Base-by-base conservation (phyloP, 2,888 invertebrate genomes). In the Pseudococcus jackbeardsleyi region DNA sequence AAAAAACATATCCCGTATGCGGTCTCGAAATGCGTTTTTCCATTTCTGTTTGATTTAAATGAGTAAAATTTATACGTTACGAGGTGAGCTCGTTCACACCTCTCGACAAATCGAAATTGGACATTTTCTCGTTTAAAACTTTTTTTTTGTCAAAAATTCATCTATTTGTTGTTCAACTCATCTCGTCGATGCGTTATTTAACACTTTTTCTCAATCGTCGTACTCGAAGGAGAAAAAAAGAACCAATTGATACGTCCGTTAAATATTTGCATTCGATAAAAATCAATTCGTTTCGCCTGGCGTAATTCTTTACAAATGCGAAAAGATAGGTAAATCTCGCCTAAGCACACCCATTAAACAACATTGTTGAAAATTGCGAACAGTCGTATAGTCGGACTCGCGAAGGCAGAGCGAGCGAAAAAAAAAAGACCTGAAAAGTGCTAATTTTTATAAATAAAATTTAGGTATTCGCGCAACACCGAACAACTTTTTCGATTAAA, bases 401-500 rank as follows among this genome's bases (percentile, higher is more conserved):
- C 26, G 26, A 33, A 33, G 26, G 59, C 1, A 59, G 19, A 17
- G 17, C 5, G 26, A 68, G 72, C 3, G 12, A 33, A 72, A 33
- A 33, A 33, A 72, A 33, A 39, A 15, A 26, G 39, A 33, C 6
- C 1, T 26, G 17, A 72, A 39, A 33, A 26, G 72, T 39, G 72
- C 72, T 72, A 72, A 72, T 72, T 72, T 72, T 39, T 72, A 26
- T 72, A 72, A 33, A 72, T 72, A 26, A 72, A 72, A 72, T 72
- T 72, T 72, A 26, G 39, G 39, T 26, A 72, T 72, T 72, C 33
- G 72, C 72, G 72, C 33, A 72, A 33, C 72, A 72, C 72, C 33
- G 72, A 72, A 72, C 72, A 72, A 72, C 11, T 72, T 72, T 72
- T 72, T 72, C 72, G 72, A 72, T 72, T 72, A 72, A 72, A 72